phyloP scores from a whole-genome alignment of 2,797 vertebrate species.

The Acipenser oxyrinchus region DNA sequence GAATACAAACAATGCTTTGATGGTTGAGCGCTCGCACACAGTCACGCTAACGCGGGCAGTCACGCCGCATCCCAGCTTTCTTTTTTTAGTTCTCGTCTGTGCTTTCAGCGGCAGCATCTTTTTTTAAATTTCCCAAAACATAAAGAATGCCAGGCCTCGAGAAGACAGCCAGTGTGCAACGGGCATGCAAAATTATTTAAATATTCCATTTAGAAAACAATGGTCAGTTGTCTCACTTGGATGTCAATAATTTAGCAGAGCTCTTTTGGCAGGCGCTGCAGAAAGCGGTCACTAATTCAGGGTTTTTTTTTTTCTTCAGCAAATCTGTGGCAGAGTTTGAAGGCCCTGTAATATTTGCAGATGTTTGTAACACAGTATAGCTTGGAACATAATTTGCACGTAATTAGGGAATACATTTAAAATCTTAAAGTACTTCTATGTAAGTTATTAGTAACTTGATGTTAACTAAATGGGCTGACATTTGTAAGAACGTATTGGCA shows the following conservation, averaged over 20 bases:
- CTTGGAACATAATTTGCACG: no score
- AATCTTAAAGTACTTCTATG: no score
- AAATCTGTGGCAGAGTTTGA: no score
- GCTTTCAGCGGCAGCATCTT: conserved; percentile 4
- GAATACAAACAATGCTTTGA: conserved; percentile 39
- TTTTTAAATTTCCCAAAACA: not conserved
- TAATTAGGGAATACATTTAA: no score
- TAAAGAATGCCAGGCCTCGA: conserved; percentile 4
- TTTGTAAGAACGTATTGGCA: no score
- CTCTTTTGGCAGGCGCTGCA: conserved; percentile 5
- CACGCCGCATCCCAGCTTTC: not conserved
- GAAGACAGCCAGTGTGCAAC: not conserved
- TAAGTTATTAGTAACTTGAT: no score
- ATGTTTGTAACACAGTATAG: no score
- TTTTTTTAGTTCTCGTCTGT: not conserved
- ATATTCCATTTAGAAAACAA: conserved; percentile 15
- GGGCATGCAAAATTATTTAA: conserved; percentile 4
- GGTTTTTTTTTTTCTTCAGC: no score
- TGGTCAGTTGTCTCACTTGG: conserved; percentile 11
- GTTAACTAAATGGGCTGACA: no score
- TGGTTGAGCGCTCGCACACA: conserved; percentile 44
- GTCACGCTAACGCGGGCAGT: conserved; percentile 21
- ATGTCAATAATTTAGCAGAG: conserved; percentile 15
- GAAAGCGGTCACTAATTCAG: not conserved
- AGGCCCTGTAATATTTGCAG: no score